Base-by-base conservation (phyloP, 1,140 invertebrate genomes). In the Pollicipes pollicipes region DNA sequence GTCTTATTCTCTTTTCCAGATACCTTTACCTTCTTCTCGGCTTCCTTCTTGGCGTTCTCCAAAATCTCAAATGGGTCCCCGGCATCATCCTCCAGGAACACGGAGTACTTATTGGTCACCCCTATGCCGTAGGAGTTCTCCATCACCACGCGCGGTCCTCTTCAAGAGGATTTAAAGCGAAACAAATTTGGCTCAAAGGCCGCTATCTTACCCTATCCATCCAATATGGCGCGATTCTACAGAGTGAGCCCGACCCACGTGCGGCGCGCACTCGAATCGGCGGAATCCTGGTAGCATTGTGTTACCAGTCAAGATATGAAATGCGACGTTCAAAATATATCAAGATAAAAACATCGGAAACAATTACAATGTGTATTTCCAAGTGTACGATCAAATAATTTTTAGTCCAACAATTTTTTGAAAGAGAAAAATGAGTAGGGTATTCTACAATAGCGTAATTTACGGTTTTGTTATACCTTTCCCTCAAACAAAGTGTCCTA, bases 61-160 rank as follows among this genome's bases (percentile, higher is more conserved):
- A 93, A 81, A 79, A 90, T 87, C 84, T 95, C 91, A 79, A 92
- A 84, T 74, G 90, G 90, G 85, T 95, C 93, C n/a, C n/a, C n/a
- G 79, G 87, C 85, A 78, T 87, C 90, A 78, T 90, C 88, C 79
- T 87, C 84, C 79, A 93, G 85, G 81, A 93, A 93, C 81, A 95
- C 86, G 81, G 87, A 89, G 83, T 91, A 96, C 83, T 93, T 89
- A 84, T 97, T 97, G 77, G 86, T 87, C 75, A 93, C 87, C 76
- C 90, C 90, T 80, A 94, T 90, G 79, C 90, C 93, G 86, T 95
- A 96, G 78, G 88, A 84, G 83, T 88, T 90, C 83, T 95, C 92
- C 92, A 96, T 96, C 17, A 69, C 72, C 75, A 68, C 72, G 35
- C 66, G 68, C 78, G 75, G 78, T 80, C 79, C 78, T 78, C 77